Base-by-base conservation (phyloP, 2,113 vertebrate genomes). In the Mormoops blainvillei region DNA sequence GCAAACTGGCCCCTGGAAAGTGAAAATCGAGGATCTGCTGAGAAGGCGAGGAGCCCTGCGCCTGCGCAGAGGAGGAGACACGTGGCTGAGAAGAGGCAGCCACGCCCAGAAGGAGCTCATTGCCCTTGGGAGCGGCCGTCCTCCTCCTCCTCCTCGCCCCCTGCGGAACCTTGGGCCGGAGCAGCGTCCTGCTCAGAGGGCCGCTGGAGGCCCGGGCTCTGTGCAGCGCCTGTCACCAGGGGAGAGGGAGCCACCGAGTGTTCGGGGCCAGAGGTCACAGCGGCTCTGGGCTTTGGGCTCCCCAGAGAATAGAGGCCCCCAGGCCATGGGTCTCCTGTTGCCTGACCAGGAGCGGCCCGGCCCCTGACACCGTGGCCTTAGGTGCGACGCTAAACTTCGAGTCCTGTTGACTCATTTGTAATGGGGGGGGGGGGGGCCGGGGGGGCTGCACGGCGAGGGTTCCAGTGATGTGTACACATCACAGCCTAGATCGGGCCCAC, bases 391-490 rank as follows among this genome's bases (percentile, higher is more conserved):
- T 45, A 38, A 26, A 45, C 26, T 16, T 24, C 1, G 16, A n/a
- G 26, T 15, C 93, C 38, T 2, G 2, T 33, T 48, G 11, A n/a
- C 33, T 28, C 33, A 15, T 5, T 31, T 20, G 45, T 45, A 11
- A 12, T 7, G 11, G 48, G 4, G n/a, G n/a, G n/a, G n/a, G 28
- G 2, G 15, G 45, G n/a, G 28, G 22, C 33, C 81, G 2, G 14
- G 41, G 68, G n/a, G 26, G 24, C 28, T 38, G 50, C 1, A 5
- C 26, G 48, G 56, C 38, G 70, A 61, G 58, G 41, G n/a, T 38
- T 7, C 15, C 43, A 31, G 20, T 20, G n/a, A 22, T 22, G 0
- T 2, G 6, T 4, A 1, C 54, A 11, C 0, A 1, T 71, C n/a
- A 24, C 7, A 4, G n/a, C 70, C 26, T 5, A 5, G 9, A n/a